phyloP scores from a whole-genome alignment of 2,113 vertebrate genomes.

The Lophura nycthemera region DNA sequence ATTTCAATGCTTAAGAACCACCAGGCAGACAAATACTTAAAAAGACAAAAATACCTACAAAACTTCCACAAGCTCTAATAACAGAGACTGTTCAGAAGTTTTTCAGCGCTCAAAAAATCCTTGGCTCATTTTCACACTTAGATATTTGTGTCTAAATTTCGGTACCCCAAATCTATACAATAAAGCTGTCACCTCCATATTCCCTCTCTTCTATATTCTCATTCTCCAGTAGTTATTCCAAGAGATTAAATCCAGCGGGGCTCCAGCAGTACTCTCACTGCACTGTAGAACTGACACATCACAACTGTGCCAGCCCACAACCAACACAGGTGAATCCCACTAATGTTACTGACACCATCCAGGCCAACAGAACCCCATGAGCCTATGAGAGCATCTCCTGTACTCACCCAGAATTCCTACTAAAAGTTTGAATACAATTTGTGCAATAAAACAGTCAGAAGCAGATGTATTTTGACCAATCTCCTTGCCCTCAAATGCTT shows the following conservation, averaged over 20 bases:
- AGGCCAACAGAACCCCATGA: not conserved
- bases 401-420: not conserved
- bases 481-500: not conserved
- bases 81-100: not conserved
- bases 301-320: not conserved
- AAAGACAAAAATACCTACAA: not conserved
- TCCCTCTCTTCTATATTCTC: not conserved
- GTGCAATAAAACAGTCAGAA: not conserved
- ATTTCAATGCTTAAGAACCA: not conserved
- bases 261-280: fast-evolving
- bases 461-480: not conserved
- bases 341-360: not conserved
- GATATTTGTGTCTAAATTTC: not conserved
- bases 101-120: not conserved
- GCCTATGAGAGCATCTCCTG: not conserved
- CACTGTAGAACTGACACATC: not conserved
- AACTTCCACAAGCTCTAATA: not conserved
- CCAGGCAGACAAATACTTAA: not conserved
- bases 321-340: not conserved
- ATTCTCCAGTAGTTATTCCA: not conserved
- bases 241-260: not conserved
- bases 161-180: not conserved
- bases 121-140: not conserved
- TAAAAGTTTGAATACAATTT: not conserved
- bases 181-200: not conserved